Evolutionary conservation across 2,888 invertebrate species (phyloP), one percentile per base, ranked within the genome.

Genomic region (Apomyelois bistriatella): DNA sequence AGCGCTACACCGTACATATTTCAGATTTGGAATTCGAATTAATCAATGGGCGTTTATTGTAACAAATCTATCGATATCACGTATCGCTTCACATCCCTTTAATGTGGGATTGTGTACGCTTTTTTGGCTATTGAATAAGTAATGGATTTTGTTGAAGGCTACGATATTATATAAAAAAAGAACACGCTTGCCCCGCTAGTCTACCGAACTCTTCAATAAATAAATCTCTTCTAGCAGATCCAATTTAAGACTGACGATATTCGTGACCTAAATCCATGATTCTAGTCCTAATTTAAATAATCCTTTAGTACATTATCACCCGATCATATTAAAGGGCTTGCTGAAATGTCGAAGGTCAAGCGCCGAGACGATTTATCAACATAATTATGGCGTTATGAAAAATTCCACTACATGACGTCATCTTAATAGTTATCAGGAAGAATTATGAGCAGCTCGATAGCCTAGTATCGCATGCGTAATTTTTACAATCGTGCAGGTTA

Each of bases 11-110:
- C 52, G 47, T 46, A 47, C 53, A 58, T 57, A 61, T 62, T 59
- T 60, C 61, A 61, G 59, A 59, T 62, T 61, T 57, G 46, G 55
- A 59, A 55, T 56, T n/a, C 53, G 52, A 55, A 62, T 61, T 62
- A 57, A 62, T 60, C 58, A 58, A 41, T 41, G 35, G 22, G 30
- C 40, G 47, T 55, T 42, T 38, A 55, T 43, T 47, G 49, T 53
- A 53, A 53, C 41, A 41, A 43, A 52, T 30, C 37, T 40, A 48
- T 53, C 48, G 48, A 53, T 48, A 48, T 15, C 3, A 48, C 40
- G 8, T 28, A 17, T 28, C 49, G n/a, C 37, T 16, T 12, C 37
- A 8, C 37, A 48, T 32, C 46, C n/a, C 46, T 46, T 46, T 46
- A 46, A 46, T 35, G 13, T 3, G 1, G 46, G 15, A 10, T 43